Base-by-base conservation (phyloP, 2,888 invertebrate genomes). In the Selenia dentaria region DNA sequence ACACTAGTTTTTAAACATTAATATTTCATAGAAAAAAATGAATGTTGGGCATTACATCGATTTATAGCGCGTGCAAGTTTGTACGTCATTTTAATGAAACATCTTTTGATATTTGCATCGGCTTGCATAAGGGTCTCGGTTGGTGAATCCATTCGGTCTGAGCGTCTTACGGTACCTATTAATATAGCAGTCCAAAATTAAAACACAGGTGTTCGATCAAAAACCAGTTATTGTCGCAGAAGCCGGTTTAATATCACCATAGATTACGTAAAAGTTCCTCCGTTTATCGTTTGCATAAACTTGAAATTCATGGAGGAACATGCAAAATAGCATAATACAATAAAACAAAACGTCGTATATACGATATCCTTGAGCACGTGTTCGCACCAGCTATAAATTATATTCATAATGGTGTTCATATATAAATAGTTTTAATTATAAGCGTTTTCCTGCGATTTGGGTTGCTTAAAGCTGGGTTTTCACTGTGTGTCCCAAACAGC, bases 121-220 rank as follows among this genome's bases (percentile, higher is more conserved):
- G n/a, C n/a, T n/a, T n/a, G n/a, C n/a, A n/a, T n/a, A n/a, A n/a
- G n/a, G n/a, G n/a, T n/a, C n/a, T n/a, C n/a, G n/a, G n/a, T n/a
- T n/a, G n/a, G n/a, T n/a, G n/a, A n/a, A n/a, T n/a, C n/a, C n/a
- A n/a, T n/a, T n/a, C n/a, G n/a, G n/a, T n/a, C n/a, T n/a, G n/a
- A n/a, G n/a, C n/a, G n/a, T n/a, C n/a, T n/a, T n/a, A n/a, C n/a
- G 16, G 18, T 18, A 18, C 18, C 18, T 18, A 22, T 8, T 22
- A 41, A 36, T 32, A 31, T 22, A 49, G 35, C 13, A 33, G 20
- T n/a, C n/a, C n/a, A n/a, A n/a, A n/a, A n/a, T n/a, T n/a, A n/a
- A n/a, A 51, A 44, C 46, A 57, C 54, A 54, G 51, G 51, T 54
- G 54, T 46, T 28, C 33, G 22, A 33, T 34, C 33, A 8, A 31